Base-by-base conservation (phyloP, 1,140 invertebrate species). In the Drosophila bipectinata region DNA sequence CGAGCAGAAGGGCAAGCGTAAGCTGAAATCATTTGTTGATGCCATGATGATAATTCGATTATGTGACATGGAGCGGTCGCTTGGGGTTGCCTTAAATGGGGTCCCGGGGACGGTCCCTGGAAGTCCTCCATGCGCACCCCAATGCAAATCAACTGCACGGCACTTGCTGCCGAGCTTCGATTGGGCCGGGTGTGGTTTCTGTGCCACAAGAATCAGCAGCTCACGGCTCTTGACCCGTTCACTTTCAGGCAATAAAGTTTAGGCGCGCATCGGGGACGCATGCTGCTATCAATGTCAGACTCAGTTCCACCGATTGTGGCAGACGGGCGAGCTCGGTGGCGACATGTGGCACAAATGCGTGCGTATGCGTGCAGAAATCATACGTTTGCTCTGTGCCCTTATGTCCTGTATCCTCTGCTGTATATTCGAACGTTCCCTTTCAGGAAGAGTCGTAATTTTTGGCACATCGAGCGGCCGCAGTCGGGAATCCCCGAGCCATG, bases 41-140 rank as follows among this genome's bases (percentile, higher is more conserved):
- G 83, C 84, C 83, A 89, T 73, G 83, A 88, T 88, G 79, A 88
- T 88, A 89, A 88, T 88, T 88, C 83, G 83, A 88, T 89, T 88
- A 89, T 78, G 62, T 63, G 63, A 73, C 64, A 72, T 57, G 67
- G 54, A 81, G 68, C 68, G 57, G 49, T 15, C 72, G 37, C 62
- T 39, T 26, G 52, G 34, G 44, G 48, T 14, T 9, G 37, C 18
- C 44, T 64, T 64, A 49, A 53, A 58, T 34, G 45, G 60, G 49
- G 41, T 57, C 51, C 67, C 9, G 30, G 41, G 21, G 30, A 49
- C 49, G 4, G 34, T 37, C 34, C 0, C 10, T 45, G 54, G 9
- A 34, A 52, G 37, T 37, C 48, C 18, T 44, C 14, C 30, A 34
- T 7, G 28, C 8, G n/a, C 12, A 24, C 32, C n/a, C 41, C 41